phyloP scores from a whole-genome alignment of 2,113 vertebrate genomes.

The Riparia riparia region DNA sequence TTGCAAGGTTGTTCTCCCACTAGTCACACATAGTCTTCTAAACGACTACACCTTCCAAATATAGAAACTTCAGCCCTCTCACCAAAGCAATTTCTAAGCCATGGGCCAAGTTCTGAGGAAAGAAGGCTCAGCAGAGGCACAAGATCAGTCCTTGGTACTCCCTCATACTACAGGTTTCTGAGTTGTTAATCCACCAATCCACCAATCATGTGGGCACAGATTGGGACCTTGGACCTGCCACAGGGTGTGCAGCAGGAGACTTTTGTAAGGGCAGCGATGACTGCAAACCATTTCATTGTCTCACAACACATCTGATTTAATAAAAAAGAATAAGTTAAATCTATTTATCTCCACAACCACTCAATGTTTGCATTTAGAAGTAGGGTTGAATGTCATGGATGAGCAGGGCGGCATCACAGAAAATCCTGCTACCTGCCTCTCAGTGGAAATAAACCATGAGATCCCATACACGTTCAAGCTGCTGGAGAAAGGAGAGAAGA shows the following conservation, averaged over 20 bases:
- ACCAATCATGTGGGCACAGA: fast-evolving
- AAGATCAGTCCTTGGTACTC: fast-evolving
- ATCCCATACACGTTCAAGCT: neutral
- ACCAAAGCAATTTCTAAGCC: neutral
- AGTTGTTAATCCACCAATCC: neutral
- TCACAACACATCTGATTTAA: neutral
- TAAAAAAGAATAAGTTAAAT: neutral
- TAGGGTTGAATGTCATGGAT: neutral
- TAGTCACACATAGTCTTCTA: neutral
- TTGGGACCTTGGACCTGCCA: fast-evolving
- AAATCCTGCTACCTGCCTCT: neutral
- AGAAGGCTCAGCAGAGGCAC: neutral
- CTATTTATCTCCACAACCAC: neutral
- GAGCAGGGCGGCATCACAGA: neutral
- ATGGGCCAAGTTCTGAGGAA: neutral
- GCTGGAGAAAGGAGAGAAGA: neutral
- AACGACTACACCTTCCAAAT: neutral
- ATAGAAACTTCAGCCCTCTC: neutral
- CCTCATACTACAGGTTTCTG: neutral
- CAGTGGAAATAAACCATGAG: neutral
- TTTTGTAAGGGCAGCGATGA: neutral
- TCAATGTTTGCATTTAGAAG: neutral
- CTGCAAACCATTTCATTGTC: neutral
- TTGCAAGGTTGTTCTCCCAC: neutral
- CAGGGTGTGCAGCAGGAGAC: neutral